A percentile compares a stretch with the other conserved stretches of the same genome.
Conservation (phyloP, 2,797 vertebrate species). For the Peromyscus attwateri region DNA sequence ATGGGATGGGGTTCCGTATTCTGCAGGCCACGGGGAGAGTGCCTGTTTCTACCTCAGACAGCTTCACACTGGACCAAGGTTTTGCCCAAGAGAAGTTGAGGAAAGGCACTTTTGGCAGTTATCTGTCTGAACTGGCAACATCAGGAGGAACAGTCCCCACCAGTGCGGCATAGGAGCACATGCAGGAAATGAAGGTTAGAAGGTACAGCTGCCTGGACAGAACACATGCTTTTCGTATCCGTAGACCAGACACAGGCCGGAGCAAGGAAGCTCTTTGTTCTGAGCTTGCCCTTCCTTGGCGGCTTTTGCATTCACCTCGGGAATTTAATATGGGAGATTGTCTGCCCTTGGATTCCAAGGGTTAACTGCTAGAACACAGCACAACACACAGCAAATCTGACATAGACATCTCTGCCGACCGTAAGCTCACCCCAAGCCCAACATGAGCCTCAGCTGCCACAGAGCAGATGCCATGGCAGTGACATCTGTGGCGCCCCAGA, state of each 20-base stretch:
- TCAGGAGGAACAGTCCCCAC: background rate
- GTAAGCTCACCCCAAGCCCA: background rate
- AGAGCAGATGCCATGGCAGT: background rate
- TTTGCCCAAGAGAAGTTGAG: slow-evolving; percentile 8
- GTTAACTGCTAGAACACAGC: background rate
- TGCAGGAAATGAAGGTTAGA: slow-evolving; percentile 17
- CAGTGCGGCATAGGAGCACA: background rate
- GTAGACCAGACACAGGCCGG: background rate
- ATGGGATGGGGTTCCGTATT: background rate
- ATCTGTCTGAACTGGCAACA: background rate
- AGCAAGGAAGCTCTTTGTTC: background rate
- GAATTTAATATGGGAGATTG: slow-evolving; percentile 32
- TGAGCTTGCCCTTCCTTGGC: background rate
- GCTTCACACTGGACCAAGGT: slow-evolving; percentile 15
- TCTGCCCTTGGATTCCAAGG: slow-evolving; percentile 43
- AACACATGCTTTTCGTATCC: background rate
- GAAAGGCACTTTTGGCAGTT: slow-evolving; percentile 40
- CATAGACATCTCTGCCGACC: background rate
- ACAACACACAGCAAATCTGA: slow-evolving; percentile 6
- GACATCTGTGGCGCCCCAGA: background rate
- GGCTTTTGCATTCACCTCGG: slow-evolving; percentile 8
- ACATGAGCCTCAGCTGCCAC: background rate
- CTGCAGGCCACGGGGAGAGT: background rate
- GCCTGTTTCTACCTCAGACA: background rate
- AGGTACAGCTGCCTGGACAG: background rate